Evolutionary conservation across 2,797 vertebrate species (phyloP), one percentile per base, ranked within the genome.

Genomic region (Schizothorax lantsangensis): DNA sequence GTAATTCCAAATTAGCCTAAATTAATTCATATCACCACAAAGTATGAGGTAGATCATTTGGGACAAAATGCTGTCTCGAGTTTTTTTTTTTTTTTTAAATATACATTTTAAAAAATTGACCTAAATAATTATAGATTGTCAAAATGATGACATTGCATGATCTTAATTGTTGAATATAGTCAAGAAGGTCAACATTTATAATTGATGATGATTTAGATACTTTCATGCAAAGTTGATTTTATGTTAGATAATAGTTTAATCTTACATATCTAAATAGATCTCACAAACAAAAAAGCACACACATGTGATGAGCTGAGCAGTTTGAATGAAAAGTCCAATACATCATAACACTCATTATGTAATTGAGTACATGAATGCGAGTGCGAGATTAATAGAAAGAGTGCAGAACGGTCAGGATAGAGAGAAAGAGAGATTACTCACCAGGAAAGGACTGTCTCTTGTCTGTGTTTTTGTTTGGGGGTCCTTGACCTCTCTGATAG

Each of bases 401-500:
- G 26, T n/a, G 6, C 30, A 69, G 11, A 49, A 36, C 30, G 40
- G 26, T 38, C 7, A 69, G 19, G 19, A 57, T 21, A 68, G 7
- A 83, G 30, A 9, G 40, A 80, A 45, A 59, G 45, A 62, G 64
- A 45, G 33, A 59, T 69, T 69, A 69, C 88, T 89, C 89, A 95
- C 94, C 94, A 72, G 94, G 94, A 69, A 89, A 95, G 3, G 95
- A 95, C 4, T 87, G 84, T 52, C 94, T 93, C 74, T 93, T 93
- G 17, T 93, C 91, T 43, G 71, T 89, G 1, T 94, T 93, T 73
- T 89, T 87, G 84, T 86, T 92, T 40, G 88, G 83, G 72, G 91
- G 90, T n/a, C 90, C 73, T 84, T 95, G 94, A 5, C 93, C 93
- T 90, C 95, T 92, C 75, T 96, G 92, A 87, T 95, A 95, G 6